Conservation (phyloP, 2,797 vertebrate genomes). For the Enteromius treurensis region DNA sequence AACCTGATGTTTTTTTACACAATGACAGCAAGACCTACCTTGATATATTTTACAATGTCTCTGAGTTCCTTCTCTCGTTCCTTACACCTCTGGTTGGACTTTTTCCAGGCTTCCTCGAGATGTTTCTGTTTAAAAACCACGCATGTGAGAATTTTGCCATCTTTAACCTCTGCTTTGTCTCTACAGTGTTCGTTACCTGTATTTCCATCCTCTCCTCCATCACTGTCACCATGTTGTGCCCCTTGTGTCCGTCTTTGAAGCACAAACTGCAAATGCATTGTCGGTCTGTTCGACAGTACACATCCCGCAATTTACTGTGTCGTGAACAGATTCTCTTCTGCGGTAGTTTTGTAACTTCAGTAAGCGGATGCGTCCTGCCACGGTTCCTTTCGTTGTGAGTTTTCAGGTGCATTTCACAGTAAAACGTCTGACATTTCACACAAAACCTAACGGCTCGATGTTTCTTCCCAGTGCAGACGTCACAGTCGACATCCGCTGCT, state of each 20-base stretch:
- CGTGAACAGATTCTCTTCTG: conserved; percentile 84
- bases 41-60: conserved; percentile 73
- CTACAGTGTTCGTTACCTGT: conserved; percentile 61
- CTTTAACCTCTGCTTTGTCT: background rate
- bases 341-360: conserved; percentile 80
- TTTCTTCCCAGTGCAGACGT: conserved; percentile 84
- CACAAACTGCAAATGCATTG: conserved; percentile 87
- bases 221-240: conserved; percentile 82
- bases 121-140: conserved; percentile 67
- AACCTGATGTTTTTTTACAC: background rate
- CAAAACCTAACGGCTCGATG: conserved; percentile 85
- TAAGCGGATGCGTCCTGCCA: conserved; percentile 81
- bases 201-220: conserved; percentile 83
- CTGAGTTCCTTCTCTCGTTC: conserved; percentile 75
- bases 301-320: conserved; percentile 84
- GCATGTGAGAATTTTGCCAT: background rate
- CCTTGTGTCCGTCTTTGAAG: conserved; percentile 76
- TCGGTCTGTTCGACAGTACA: conserved; percentile 90
- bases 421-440: conserved; percentile 84
- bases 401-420: conserved; percentile 78
- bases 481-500: conserved; percentile 69
- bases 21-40: conserved; percentile 64
- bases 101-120: conserved; percentile 71
- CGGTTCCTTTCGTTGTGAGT: conserved; percentile 72
- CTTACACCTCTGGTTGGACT: conserved; percentile 71